Conservation (phyloP, 2,888 invertebrate species). For the Exocentrus adspersus region DNA sequence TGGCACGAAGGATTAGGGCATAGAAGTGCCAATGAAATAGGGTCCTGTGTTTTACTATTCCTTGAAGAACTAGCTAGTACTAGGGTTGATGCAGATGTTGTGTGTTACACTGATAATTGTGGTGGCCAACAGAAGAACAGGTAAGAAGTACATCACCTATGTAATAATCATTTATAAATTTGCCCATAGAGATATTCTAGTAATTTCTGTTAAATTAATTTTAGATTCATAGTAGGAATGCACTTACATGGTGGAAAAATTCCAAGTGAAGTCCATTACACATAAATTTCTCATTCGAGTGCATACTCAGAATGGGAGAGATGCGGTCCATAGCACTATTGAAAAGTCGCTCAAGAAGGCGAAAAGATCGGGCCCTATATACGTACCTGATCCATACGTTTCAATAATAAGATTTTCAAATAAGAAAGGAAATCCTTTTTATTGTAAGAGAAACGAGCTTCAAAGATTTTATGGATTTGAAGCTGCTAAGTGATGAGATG, state of each 20-base stretch:
- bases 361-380: slow-evolving; percentile 5
- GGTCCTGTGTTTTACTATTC: neutral
- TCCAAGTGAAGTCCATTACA: neutral
- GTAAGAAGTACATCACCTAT: neutral
- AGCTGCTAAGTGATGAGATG: neutral
- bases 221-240: neutral
- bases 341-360: neutral
- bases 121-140: neutral
- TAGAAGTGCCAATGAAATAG: neutral
- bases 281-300: slow-evolving; percentile 6
- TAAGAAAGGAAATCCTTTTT: neutral
- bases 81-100: neutral
- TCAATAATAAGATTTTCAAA: neutral
- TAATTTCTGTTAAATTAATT: neutral
- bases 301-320: slow-evolving; percentile 4
- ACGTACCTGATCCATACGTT: slow-evolving; percentile 1
- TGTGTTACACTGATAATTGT: neutral
- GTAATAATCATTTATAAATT: neutral
- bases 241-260: neutral
- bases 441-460: neutral
- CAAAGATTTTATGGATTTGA: neutral
- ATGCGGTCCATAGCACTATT: neutral
- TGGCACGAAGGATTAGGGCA: neutral
- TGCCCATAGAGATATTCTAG: too few relatives aligned
- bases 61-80: neutral